Conservation (phyloP, 2,797 vertebrate species). For the Pipistrellus nathusii region DNA sequence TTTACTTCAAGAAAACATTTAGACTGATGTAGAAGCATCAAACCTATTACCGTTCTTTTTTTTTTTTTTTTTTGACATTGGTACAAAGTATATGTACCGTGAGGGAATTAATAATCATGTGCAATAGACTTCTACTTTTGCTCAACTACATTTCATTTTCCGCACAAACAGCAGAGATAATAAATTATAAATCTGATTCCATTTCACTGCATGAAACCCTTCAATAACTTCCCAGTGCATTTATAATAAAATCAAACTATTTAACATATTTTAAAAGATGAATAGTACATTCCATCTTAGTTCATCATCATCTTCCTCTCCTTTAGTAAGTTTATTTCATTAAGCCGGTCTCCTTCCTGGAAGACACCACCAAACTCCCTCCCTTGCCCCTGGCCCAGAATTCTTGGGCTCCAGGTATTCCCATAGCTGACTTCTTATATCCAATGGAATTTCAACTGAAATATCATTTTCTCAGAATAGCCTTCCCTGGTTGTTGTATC, state of each 20-base stretch:
- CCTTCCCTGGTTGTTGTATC: background rate
- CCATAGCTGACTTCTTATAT: background rate
- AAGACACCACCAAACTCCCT: background rate
- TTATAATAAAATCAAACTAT: conserved; percentile 42
- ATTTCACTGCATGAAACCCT: background rate
- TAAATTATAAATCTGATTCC: conserved; percentile 9
- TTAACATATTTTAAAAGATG: background rate
- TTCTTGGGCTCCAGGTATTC: background rate
- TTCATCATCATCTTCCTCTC: background rate
- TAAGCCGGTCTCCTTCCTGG: background rate
- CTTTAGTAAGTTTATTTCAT: background rate
- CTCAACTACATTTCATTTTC: conserved; percentile 20
- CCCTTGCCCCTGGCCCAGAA: background rate
- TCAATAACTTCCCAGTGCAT: background rate
- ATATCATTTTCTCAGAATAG: background rate
- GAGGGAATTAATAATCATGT: background rate
- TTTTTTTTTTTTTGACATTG: background rate
- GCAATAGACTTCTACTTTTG: background rate
- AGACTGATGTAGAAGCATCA: conserved; percentile 31
- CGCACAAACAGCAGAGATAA: background rate
- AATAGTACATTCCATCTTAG: background rate
- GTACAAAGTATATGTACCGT: background rate
- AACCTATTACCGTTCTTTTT: background rate
- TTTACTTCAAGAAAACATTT: conserved; percentile 48
- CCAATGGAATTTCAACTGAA: background rate